Conservation (phyloP, 1,140 invertebrate species). For the Calycopis cecrops region DNA sequence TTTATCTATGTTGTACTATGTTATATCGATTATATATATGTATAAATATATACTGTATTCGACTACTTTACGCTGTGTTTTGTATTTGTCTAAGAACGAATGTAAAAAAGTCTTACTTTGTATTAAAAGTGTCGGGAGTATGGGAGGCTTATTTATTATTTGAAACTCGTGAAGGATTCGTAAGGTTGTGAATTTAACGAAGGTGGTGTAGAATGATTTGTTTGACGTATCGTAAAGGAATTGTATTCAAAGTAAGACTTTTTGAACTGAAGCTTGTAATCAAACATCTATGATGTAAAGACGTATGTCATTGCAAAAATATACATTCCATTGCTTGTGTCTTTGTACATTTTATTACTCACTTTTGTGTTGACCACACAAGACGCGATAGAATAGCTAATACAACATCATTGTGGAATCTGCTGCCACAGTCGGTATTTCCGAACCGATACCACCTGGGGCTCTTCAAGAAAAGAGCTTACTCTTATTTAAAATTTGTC, state of each 20-base stretch:
- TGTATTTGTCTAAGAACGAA: constrained; percentile 53
- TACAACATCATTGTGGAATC: no score
- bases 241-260: constrained; percentile 29
- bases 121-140: constrained; percentile 6
- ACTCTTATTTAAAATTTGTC: no score
- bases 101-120: constrained; percentile 45
- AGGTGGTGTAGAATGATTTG: constrained; percentile 19
- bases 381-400: no score
- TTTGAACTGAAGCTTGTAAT: constrained; percentile 23
- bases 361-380: no score
- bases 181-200: constrained; percentile 51
- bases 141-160: no score
- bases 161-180: constrained; percentile 24
- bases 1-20: constrained; percentile 60
- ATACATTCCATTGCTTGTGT: constrained; percentile 72
- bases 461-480: no score
- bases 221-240: constrained; percentile 2
- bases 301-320: constrained; percentile 63
- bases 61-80: constrained; percentile 47
- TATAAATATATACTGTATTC: constrained; percentile 42
- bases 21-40: constrained; percentile 39
- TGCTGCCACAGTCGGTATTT: no score
- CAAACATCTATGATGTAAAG: constrained; percentile 40
- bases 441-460: no score
- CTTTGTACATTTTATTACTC: neutral